Conservation (phyloP, 2,113 vertebrate species). For the Mohoua ochrocephala region DNA sequence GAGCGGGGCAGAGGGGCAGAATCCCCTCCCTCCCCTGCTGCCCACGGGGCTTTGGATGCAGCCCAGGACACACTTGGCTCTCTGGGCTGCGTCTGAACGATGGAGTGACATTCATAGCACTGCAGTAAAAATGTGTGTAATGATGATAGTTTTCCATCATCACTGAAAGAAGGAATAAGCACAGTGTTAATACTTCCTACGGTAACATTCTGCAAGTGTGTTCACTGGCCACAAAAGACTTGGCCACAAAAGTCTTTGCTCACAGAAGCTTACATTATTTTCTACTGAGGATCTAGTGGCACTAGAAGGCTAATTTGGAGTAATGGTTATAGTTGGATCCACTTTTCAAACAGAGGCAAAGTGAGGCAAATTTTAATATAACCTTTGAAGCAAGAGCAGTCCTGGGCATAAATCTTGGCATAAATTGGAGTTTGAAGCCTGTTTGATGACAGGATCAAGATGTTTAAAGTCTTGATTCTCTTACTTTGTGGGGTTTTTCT, state of each 20-base stretch:
- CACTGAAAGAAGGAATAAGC: neutral
- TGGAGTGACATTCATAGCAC: neutral
- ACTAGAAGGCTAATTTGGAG: neutral
- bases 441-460: neutral
- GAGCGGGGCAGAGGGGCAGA: neutral
- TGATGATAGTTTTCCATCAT: rapidly evolving
- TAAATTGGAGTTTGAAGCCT: neutral
- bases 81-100: neutral
- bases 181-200: neutral
- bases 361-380: neutral
- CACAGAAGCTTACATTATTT: neutral
- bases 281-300: neutral
- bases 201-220: neutral
- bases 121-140: neutral
- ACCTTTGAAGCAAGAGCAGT: neutral
- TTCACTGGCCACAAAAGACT: neutral
- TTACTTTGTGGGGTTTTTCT: neutral
- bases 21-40: neutral
- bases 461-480: neutral
- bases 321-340: neutral
- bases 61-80: neutral
- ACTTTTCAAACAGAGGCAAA: neutral
- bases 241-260: too few relatives aligned
- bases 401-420: neutral
- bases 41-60: neutral